phyloP scores from a whole-genome alignment of 1,140 invertebrate genomes.

The Rhynchophorus ferrugineus region DNA sequence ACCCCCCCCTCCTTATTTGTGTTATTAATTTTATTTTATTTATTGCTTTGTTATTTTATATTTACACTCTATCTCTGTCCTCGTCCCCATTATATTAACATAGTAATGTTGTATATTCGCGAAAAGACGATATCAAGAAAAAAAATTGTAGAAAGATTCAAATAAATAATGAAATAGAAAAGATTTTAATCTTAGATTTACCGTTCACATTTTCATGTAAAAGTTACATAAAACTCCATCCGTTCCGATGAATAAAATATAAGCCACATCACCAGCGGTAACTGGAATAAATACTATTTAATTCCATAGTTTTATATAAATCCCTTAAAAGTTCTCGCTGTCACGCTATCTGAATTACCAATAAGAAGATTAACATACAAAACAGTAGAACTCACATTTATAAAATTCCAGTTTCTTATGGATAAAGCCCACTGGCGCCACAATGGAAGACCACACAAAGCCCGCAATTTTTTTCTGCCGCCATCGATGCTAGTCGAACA shows the following conservation, averaged over 20 bases:
- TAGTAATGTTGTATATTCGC: too few relatives aligned
- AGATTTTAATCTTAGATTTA: not conserved
- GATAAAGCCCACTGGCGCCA: not conserved
- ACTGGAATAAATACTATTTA: slow-evolving; percentile 13
- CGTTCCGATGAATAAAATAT: slow-evolving; percentile 17
- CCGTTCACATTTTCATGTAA: slow-evolving; percentile 6
- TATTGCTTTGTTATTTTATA: too few relatives aligned
- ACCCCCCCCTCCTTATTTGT: too few relatives aligned
- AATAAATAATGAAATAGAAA: not conserved
- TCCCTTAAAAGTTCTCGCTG: slow-evolving; percentile 15
- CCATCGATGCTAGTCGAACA: not conserved
- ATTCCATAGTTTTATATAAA: slow-evolving; percentile 17
- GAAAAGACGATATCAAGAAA: too few relatives aligned
- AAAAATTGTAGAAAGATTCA: too few relatives aligned
- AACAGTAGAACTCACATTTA: slow-evolving; percentile 12
- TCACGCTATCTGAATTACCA: slow-evolving; percentile 20
- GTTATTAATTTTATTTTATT: too few relatives aligned
- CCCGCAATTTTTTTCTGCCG: not conserved
- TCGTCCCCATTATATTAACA: too few relatives aligned
- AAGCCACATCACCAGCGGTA: slow-evolving; percentile 9
- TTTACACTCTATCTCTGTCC: too few relatives aligned
- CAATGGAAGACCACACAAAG: not conserved
- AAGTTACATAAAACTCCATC: slow-evolving; percentile 3
- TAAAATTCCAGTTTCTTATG: slow-evolving; percentile 9
- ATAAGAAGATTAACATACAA: slow-evolving; percentile 18